Evolutionary conservation across 2,888 invertebrate genomes (phyloP), one percentile per base, ranked within the genome.

Genomic region (Ennomos fuscantarius): DNA sequence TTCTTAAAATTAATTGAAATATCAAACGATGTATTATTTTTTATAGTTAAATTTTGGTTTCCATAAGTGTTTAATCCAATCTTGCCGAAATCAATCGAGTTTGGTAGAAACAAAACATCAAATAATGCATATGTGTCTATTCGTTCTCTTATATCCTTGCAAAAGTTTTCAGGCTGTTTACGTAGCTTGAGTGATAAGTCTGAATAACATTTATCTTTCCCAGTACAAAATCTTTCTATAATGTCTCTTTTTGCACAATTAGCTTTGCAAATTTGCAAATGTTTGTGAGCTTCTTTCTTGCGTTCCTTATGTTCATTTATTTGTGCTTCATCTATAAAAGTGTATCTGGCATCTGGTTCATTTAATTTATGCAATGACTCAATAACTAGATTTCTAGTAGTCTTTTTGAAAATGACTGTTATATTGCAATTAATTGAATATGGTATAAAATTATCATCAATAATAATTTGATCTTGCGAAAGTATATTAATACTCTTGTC

Each of bases 351-450:
- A 60, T 79, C 71, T 58, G 64, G 73, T 43, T 89, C 87, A 37
- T 70, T 64, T 45, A 92, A 65, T 69, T 78, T 86, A 58, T 89
- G 89, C 43, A 89, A 69, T 36, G 92, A 91, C 70, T 87, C 81
- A 34, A 83, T 63, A 8, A 65, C 41, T 36, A 72, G 42, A 55
- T 70, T 45, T 59, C 70, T 79, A 6, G 64, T 55, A 40, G 51
- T 69, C 62, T 74, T 82, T 55, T 70, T 62, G 58, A 73, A 84
- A 12, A 75, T 69, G 15, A 88, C 74, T 48, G 78, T 84, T 47
- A 80, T 59, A 62, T 82, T 78, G 60, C 75, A 66, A 34, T 62
- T 55, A 13, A 91, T 75, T 44, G 62, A 60, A 61, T 89, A 88
- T 1, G 66, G 62, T 36, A 89, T 67, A 39, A 53, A 70, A 24